A percentile compares a stretch with the other conserved stretches of the same genome.
These are phyloP conservation scores for Diplogasteroides magnus DNA, from an alignment of 1,140 invertebrate species.

Conservation along the genomic window DNA sequence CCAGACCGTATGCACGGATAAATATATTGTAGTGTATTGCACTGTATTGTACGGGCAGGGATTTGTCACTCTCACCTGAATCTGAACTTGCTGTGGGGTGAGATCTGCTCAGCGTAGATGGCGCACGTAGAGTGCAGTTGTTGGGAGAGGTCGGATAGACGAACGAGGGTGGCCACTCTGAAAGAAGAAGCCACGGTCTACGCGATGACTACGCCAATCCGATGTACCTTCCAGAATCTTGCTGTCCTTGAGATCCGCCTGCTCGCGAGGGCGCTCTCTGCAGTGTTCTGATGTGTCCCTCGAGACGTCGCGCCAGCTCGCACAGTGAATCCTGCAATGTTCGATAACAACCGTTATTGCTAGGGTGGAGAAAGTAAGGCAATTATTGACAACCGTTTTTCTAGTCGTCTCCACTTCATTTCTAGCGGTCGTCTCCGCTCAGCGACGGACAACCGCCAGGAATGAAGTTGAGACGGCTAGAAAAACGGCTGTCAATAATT, in stretches of 20 bases:
- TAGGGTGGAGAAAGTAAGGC: too few species aligned
- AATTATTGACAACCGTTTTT: too few species aligned
- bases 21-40: too few species aligned
- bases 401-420: too few species aligned
- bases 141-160: constrained; percentile 36
- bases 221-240: background rate
- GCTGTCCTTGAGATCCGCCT: background rate
- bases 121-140: constrained; percentile 41
- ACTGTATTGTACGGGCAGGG: too few species aligned
- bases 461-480: too few species aligned
- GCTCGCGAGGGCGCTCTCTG: background rate
- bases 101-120: constrained; percentile 54
- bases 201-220: constrained; percentile 28
- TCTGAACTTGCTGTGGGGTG: constrained; percentile 54
- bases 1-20: too few species aligned
- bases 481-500: too few species aligned
- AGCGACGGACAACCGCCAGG: too few species aligned
- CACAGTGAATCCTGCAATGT: constrained; percentile 1
- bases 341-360: too few species aligned
- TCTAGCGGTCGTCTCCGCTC: too few species aligned
- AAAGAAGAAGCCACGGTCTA: too few species aligned
- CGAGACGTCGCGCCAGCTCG: background rate
- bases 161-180: constrained; percentile 36
- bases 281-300: background rate
- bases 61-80: constrained; percentile 39